Evolutionary conservation across 2,797 vertebrate genomes (phyloP), one percentile per base, ranked within the genome.

Genomic region (Neosilurus hyrtlii): DNA sequence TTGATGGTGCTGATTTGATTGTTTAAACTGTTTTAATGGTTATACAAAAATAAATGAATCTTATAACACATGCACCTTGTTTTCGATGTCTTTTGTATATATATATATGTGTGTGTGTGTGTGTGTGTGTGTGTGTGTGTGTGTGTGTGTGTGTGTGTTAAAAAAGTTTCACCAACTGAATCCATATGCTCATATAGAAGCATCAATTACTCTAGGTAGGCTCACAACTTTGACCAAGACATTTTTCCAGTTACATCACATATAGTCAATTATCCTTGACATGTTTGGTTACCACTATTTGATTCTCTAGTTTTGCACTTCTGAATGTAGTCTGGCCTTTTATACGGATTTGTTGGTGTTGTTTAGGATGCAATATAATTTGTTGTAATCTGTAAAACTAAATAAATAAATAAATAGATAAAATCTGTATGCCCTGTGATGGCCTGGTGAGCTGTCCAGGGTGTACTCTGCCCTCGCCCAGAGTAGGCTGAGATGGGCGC

Each of bases 1-100:
- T 89, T 68, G 24, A 93, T 93, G 96, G 95, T 97, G 96, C 96
- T 97, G 91, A 94, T 93, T 91, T 91, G 67, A 90, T 84, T 90
- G 72, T 59, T n/a, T n/a, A n/a, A 82, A 52, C 22, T 86, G 76
- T 73, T 68, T 62, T 83, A 87, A 71, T 87, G 75, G 86, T 88
- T 87, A 90, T 93, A 93, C 91, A 89, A 86, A 88, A 88, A 91
- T 91, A 92, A 90, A 93, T 93, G 88, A 90, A 90, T 93, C 92
- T 94, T 94, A 87, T 92, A 92, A 91, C 92, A 93, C 92, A 92
- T 89, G 7, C 2, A 76, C 37, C 11, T 12, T 51, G 88, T 91
- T 92, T 61, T 43, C 43, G 37, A 43, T 59, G 14, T 30, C 14
- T 59, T 75, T n/a, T 0, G 2, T 59, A 15, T 35, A 35, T 12